phyloP scores from a whole-genome alignment of 2,888 invertebrate species.

The Euzophera pinguis region DNA sequence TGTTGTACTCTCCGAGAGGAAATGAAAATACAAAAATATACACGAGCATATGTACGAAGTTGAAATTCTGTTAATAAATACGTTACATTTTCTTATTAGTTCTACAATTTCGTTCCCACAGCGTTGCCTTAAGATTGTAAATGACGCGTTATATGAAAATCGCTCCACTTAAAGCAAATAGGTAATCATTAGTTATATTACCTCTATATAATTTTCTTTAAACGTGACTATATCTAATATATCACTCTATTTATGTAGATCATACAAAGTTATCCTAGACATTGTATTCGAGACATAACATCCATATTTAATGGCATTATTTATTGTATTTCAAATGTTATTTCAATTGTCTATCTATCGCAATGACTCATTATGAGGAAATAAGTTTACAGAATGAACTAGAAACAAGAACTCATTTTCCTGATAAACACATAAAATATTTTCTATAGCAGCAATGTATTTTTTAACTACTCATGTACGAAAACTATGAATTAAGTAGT shows the following conservation, averaged over 20 bases:
- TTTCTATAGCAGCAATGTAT: too few species aligned
- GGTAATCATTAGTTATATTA: neutral
- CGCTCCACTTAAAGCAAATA: neutral
- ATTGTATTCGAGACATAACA: neutral
- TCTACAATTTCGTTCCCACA: too few species aligned
- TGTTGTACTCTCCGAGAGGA: too few species aligned
- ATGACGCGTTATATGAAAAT: neutral
- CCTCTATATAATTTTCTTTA: neutral
- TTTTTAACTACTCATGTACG: too few species aligned
- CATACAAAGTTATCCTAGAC: constrained; percentile 3
- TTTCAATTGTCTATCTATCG: constrained; percentile 8
- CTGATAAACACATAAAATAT: too few species aligned
- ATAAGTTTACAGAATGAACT: neutral
- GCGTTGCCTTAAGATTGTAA: neutral
- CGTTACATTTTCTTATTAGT: too few species aligned
- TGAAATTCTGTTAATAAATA: too few species aligned
- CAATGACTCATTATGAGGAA: constrained; percentile 9
- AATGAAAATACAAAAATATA: too few species aligned
- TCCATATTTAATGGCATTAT: constrained; percentile 1
- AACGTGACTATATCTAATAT: neutral
- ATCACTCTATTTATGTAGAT: neutral
- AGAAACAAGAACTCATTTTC: too few species aligned
- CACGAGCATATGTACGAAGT: too few species aligned
- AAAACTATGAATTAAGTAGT: too few species aligned
- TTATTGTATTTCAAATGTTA: neutral